These are phyloP conservation scores for Megalops atlanticus DNA, from an alignment of 2,113 vertebrate genomes.

Conservation along the genomic window DNA sequence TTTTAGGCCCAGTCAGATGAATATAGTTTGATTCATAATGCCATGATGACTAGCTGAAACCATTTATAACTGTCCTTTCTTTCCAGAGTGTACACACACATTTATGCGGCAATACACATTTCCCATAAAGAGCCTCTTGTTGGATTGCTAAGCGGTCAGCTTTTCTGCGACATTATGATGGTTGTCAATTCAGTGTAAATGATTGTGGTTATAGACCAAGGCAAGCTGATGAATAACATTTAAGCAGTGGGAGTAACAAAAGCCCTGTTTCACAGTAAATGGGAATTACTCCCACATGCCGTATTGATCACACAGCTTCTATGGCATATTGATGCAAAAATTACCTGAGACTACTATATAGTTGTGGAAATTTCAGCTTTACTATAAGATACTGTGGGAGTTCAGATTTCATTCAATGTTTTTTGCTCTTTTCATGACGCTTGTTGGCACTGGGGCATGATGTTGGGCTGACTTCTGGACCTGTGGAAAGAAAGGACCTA, in stretches of 20 bases:
- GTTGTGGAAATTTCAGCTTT: background rate
- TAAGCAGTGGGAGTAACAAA: background rate
- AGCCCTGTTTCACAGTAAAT: background rate
- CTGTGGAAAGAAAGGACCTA: background rate
- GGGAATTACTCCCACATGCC: background rate
- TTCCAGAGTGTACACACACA: background rate
- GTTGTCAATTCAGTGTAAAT: slow-evolving; percentile 13
- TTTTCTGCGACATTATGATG: background rate
- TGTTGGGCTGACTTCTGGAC: background rate
- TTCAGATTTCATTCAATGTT: too few species aligned
- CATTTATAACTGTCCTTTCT: background rate
- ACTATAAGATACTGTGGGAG: background rate
- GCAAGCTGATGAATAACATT: slow-evolving; percentile 4
- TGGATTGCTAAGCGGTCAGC: background rate
- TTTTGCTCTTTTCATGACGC: background rate
- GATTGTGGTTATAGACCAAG: background rate
- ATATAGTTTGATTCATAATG: slow-evolving; percentile 27
- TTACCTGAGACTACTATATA: background rate
- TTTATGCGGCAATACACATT: background rate
- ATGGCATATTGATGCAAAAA: slow-evolving; percentile 6
- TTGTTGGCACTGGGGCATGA: background rate
- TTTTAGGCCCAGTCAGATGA: slow-evolving; percentile 53
- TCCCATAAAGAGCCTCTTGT: slow-evolving; percentile 8
- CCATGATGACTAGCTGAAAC: background rate
- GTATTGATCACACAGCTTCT: background rate